These are phyloP conservation scores for Phainopepla nitens DNA, from an alignment of 2,113 vertebrate species.

Conservation along the genomic window DNA sequence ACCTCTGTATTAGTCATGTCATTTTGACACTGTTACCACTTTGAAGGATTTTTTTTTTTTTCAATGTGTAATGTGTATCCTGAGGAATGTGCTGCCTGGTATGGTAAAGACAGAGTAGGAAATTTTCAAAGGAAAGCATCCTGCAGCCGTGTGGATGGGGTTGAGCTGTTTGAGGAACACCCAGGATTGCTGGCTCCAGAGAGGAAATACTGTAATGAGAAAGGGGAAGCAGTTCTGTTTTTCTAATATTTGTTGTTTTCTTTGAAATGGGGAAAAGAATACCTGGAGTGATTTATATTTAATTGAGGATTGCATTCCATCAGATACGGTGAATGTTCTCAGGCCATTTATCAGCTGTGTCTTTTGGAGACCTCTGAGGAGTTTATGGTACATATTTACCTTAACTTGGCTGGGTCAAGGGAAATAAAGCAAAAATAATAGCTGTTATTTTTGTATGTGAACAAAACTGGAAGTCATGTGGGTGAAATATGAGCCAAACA, in stretches of 20 bases:
- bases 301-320: slow-evolving; percentile 68
- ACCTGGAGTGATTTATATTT: slow-evolving; percentile 71
- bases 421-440: slow-evolving; percentile 67
- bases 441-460: slow-evolving; percentile 51
- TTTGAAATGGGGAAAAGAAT: slow-evolving; percentile 65
- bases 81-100: background rate
- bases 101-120: background rate
- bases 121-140: slow-evolving; percentile 27
- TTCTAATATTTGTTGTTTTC: slow-evolving; percentile 61
- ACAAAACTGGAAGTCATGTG: slow-evolving; percentile 43
- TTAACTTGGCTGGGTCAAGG: slow-evolving; percentile 64
- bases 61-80: background rate
- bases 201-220: slow-evolving; percentile 59
- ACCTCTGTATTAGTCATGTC: background rate
- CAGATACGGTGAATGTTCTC: slow-evolving; percentile 61
- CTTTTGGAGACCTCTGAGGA: slow-evolving; percentile 59
- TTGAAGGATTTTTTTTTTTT: background rate
- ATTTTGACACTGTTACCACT: background rate
- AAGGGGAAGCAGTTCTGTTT: slow-evolving; percentile 41
- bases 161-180: slow-evolving; percentile 48
- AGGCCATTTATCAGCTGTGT: slow-evolving; percentile 57
- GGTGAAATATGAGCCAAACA: slow-evolving; percentile 46
- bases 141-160: slow-evolving; percentile 28
- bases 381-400: slow-evolving; percentile 44
- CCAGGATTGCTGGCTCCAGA: slow-evolving; percentile 53